Evolutionary conservation across 1,140 invertebrate species (phyloP).

Genomic region (Prorops nasuta): DNA sequence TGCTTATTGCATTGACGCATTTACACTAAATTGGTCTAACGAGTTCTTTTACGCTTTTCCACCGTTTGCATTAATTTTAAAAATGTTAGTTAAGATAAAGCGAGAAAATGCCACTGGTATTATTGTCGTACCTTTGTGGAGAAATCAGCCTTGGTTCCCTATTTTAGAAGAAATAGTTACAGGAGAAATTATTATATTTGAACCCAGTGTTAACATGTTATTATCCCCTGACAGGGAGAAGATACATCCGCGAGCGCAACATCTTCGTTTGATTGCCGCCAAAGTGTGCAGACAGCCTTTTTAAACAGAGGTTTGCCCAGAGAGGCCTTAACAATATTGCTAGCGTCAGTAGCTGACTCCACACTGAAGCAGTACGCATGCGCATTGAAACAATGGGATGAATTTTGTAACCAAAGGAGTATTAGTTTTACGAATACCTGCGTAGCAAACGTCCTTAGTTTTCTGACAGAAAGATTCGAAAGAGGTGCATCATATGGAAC

Average conservation of each 20-base stretch:
- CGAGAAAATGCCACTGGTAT: conserved; percentile 9
- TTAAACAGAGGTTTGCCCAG: conserved; percentile 1
- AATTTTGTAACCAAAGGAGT: conserved; percentile 20
- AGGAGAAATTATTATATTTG: conserved; percentile 1
- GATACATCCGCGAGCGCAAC: conserved; percentile 1
- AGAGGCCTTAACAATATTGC: conserved; percentile 20
- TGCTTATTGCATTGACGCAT: conserved; percentile 9
- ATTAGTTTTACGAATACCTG: not conserved
- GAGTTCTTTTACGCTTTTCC: conserved; percentile 15
- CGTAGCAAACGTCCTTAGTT: conserved; percentile 2
- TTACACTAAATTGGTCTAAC: conserved; percentile 11
- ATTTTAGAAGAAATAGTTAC: conserved; percentile 3
- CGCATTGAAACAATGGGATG: conserved; percentile 24
- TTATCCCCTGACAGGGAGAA: conserved; percentile 5
- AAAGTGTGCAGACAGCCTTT: conserved; percentile 27
- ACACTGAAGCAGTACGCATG: conserved; percentile 32
- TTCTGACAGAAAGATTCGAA: conserved; percentile 20
- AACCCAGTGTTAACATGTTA: conserved; percentile 9
- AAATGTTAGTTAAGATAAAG: conserved; percentile 12
- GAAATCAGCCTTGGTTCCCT: conserved; percentile 11
- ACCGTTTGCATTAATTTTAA: conserved; percentile 14
- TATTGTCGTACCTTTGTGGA: conserved; percentile 9
- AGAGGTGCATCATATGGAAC: not conserved
- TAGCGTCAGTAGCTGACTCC: conserved; percentile 24
- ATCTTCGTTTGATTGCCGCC: conserved; percentile 25